Conservation (phyloP, 2,113 vertebrate species). For the Solenodon paradoxus region DNA sequence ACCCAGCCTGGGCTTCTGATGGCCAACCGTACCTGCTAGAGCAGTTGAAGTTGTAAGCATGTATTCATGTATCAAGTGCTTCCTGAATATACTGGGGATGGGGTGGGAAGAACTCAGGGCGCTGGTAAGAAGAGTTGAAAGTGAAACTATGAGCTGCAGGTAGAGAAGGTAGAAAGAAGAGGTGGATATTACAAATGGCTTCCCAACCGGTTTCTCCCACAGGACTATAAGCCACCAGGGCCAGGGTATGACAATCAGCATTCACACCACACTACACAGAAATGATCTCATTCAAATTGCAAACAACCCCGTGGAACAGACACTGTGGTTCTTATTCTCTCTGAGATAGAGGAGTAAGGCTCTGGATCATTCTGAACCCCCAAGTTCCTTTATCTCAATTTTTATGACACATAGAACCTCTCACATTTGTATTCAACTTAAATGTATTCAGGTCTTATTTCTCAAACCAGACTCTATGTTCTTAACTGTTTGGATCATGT, state of each 20-base stretch:
- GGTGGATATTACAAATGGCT: background rate
- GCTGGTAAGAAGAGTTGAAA: background rate
- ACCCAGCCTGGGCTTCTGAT: background rate
- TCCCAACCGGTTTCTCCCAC: background rate
- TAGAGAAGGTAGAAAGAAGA: background rate
- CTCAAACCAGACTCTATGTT: background rate
- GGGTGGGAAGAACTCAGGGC: background rate
- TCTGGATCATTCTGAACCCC: background rate
- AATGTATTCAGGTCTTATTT: background rate
- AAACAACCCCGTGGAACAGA: background rate
- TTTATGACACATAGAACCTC: background rate
- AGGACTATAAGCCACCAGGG: background rate
- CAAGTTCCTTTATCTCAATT: background rate
- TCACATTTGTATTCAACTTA: background rate
- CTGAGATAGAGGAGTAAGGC: background rate
- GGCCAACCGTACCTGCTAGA: accelerated
- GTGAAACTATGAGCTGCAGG: background rate
- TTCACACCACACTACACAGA: accelerated
- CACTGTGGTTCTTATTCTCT: background rate
- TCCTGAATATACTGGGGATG: background rate
- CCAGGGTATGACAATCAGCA: accelerated
- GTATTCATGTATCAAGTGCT: background rate
- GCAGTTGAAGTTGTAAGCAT: background rate
- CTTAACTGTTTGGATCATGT: background rate
- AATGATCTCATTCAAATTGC: background rate